Evolutionary conservation across 2,797 vertebrate genomes (phyloP).

Genomic region (Benthosema pterotum): DNA sequence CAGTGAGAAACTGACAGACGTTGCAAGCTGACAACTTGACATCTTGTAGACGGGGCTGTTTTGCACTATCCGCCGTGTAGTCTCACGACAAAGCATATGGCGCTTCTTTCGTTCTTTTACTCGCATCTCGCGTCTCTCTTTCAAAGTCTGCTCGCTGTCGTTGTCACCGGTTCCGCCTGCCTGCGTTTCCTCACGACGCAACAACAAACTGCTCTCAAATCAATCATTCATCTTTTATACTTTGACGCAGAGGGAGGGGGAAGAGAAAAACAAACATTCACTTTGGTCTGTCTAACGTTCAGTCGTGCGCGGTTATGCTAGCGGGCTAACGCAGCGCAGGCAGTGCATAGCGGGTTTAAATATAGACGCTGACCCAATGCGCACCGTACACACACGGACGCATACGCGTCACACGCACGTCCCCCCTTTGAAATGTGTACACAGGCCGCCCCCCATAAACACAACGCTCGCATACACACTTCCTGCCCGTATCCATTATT

Average conservation of each 20-base stretch:
- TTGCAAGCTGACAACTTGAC: too few species aligned
- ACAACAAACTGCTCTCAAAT: constrained; percentile 51
- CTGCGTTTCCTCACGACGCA: neutral
- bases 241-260: constrained; percentile 39
- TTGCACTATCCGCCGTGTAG: too few species aligned
- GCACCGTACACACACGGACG: constrained; percentile 25
- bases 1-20: too few species aligned
- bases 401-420: constrained; percentile 17
- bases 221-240: constrained; percentile 65
- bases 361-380: constrained; percentile 58
- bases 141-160: too few species aligned
- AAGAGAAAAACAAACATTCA: constrained; percentile 59
- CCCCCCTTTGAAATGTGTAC: constrained; percentile 41
- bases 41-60: too few species aligned
- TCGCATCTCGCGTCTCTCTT: too few species aligned
- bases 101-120: too few species aligned
- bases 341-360: constrained; percentile 40
- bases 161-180: too few species aligned
- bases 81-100: too few species aligned
- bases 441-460: constrained; percentile 28
- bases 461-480: constrained; percentile 18
- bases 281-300: constrained; percentile 33
- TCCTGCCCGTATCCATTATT: constrained; percentile 70
- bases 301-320: constrained; percentile 28
- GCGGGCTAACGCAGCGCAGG: neutral